Percentiles rank a stretch among this genome's conserved stretches.
Conservation (phyloP, 2,888 invertebrate genomes). For the Sphaerophoria rueppellii region DNA sequence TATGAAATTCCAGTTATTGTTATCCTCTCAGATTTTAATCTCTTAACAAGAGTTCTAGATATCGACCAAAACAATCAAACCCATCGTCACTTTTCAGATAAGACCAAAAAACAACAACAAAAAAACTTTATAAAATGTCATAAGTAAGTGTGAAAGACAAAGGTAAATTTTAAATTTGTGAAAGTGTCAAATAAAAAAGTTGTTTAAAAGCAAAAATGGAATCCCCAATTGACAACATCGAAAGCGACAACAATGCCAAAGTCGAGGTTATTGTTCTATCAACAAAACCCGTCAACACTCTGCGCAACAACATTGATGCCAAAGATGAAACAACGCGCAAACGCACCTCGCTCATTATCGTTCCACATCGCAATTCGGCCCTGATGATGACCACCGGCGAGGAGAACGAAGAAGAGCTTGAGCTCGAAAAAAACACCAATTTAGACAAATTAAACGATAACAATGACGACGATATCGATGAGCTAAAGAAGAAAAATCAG, state of each 20-base stretch:
- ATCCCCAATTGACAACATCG: slow-evolving; percentile 61
- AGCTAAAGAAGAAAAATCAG: slow-evolving; percentile 47
- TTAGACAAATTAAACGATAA: slow-evolving; percentile 58
- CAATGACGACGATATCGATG: slow-evolving; percentile 49
- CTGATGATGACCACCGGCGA: slow-evolving; percentile 42
- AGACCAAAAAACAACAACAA: background rate
- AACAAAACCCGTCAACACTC: slow-evolving; percentile 80
- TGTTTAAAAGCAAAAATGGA: slow-evolving; percentile 51
- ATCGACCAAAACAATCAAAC: slow-evolving; percentile 44
- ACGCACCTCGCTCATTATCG: slow-evolving; percentile 81
- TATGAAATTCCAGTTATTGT: too few species aligned
- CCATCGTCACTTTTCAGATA: slow-evolving; percentile 41
- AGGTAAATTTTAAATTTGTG: slow-evolving; percentile 9
- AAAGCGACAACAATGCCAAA: slow-evolving; percentile 76
- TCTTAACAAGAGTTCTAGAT: background rate
- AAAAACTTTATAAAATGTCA: slow-evolving; percentile 56
- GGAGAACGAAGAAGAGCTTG: slow-evolving; percentile 17
- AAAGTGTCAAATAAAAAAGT: slow-evolving; percentile 47
- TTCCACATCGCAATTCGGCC: slow-evolving; percentile 77
- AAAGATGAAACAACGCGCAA: slow-evolving; percentile 81
- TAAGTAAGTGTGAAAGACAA: slow-evolving; percentile 27
- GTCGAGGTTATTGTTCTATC: slow-evolving; percentile 80
- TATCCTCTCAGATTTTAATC: too few species aligned
- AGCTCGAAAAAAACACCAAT: slow-evolving; percentile 50
- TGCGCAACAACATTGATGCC: slow-evolving; percentile 81